Conservation (phyloP, 2,797 vertebrate genomes). For the Taenioides sp. region DNA sequence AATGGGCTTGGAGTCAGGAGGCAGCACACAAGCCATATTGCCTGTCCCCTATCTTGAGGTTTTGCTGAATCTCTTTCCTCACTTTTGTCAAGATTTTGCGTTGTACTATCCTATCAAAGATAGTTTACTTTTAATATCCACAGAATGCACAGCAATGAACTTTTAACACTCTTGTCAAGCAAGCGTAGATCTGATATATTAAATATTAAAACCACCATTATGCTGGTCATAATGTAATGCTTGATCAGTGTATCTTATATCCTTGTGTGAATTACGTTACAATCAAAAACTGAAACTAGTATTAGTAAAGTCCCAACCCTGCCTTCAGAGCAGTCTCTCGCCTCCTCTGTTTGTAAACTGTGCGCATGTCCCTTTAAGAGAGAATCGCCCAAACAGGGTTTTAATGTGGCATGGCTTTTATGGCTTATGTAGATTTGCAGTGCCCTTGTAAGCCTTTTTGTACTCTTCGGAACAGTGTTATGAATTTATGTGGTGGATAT, state of each 20-base stretch:
- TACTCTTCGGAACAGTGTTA: slow-evolving; percentile 52
- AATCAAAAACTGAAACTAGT: slow-evolving; percentile 18
- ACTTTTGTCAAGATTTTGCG: not conserved
- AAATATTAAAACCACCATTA: not conserved
- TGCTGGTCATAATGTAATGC: slow-evolving; percentile 1
- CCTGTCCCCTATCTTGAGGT: not conserved
- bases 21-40: not conserved
- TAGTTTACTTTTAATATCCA: not conserved
- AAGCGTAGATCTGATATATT: no score
- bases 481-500: slow-evolving; percentile 32
- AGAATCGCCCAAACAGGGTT: slow-evolving; percentile 62
- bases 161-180: not conserved
- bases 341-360: slow-evolving; percentile 76
- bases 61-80: not conserved
- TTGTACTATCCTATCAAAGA: not conserved
- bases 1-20: not conserved
- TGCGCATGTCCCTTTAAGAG: slow-evolving; percentile 85
- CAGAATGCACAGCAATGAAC: not conserved
- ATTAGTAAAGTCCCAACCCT: slow-evolving; percentile 60
- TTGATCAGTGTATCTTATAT: not conserved
- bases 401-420: slow-evolving; percentile 77
- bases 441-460: slow-evolving; percentile 67
- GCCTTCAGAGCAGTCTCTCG: slow-evolving; percentile 66
- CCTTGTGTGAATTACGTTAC: slow-evolving; percentile 1
- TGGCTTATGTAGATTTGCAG: slow-evolving; percentile 71